Base-by-base conservation (phyloP, 2,888 invertebrate species). In the Caenorhabditis sinica region DNA sequence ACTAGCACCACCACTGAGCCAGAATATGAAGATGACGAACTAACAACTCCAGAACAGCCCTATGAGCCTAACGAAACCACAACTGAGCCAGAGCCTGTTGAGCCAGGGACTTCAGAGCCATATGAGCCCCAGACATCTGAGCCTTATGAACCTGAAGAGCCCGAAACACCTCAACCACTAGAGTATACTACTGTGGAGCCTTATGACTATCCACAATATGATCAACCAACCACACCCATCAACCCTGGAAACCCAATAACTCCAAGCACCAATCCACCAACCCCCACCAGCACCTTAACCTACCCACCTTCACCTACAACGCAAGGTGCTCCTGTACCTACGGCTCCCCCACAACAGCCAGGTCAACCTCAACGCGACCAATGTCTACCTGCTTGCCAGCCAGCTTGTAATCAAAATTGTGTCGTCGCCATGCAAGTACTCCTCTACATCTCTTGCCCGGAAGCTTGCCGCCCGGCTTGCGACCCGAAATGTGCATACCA, bases 321-420 rank as follows among this genome's bases (percentile, higher is more conserved):
- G n/a, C n/a, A n/a, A n/a, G 53, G 53, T 15, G 28, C 60, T 11
- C 33, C 63, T 15, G 15, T 36, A 30, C 25, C 56, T 28, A 15
- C 40, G 40, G 13, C 13, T 13, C 40, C 63, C 8, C 9, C 40
- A 15, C 58, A 13, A 30, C 61, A 33, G n/a, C 40, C 63, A 15
- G 17, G 6, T 51, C 23, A 33, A 45, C 69, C 61, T 6, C 73
- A 76, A 69, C 30, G 36, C 11, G 77, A 68, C 13, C 66, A 81
- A 43, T 85, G 81, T 28, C 51, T 82, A 4, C 81, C 80, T 13
- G 86, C 86, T n/a, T 86, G 86, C 28, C 72, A 73, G 28, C 86
- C 86, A 13, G 15, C 51, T 30, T 86, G 86, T 45, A 51, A 69
- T 11, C 80, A 45, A 11, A 75, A 65, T 28, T 86, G 86, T 36